Evolutionary conservation across 2,888 invertebrate species (phyloP), one percentile per base, ranked within the genome.

Genomic region (Rhogogaster chlorosoma): DNA sequence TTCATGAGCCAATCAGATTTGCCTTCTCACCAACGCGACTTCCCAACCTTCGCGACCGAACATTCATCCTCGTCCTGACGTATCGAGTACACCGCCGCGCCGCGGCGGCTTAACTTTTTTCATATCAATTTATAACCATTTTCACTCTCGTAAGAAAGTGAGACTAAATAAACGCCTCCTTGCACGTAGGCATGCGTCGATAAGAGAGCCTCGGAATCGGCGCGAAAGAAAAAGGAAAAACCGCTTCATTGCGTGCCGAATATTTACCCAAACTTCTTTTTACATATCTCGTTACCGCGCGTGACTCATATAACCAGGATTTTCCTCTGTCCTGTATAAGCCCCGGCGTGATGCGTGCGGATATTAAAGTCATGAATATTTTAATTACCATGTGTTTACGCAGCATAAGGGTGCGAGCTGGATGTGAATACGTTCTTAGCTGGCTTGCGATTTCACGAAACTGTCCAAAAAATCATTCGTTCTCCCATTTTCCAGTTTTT

Each of bases 1-100:
- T 93, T 93, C 93, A 93, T 93, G 93, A 93, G 93, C 93, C 93
- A 93, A 93, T 93, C 93, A 92, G 92, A 93, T 93, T 92, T 91
- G 92, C 92, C 89, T 91, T 91, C 89, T 90, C 89, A 90, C 45
- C 45, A 45, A 83, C 67, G 83, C 83, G 83, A 90, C 89, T 88
- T 84, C 87, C 26, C 88, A 87, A 88, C 90, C 89, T 90, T 89
- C 89, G 88, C 88, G 88, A 64, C 42, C 49, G 83, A 83, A 64
- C 83, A 83, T 83, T 83, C 83, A 83, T 83, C 67, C 67, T 83
- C 70, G n/a, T 61, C 80, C 83, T 83, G 83, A 83, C 83, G 83
- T 83, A 83, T 83, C 83, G 67, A 83, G 83, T 83, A 70, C 83
- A 83, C 64, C 83, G 83, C 73, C 73, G 67, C 83, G 42, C 53